Evolutionary conservation across 2,888 invertebrate species (phyloP).

Genomic region (Thereva unica): DNA sequence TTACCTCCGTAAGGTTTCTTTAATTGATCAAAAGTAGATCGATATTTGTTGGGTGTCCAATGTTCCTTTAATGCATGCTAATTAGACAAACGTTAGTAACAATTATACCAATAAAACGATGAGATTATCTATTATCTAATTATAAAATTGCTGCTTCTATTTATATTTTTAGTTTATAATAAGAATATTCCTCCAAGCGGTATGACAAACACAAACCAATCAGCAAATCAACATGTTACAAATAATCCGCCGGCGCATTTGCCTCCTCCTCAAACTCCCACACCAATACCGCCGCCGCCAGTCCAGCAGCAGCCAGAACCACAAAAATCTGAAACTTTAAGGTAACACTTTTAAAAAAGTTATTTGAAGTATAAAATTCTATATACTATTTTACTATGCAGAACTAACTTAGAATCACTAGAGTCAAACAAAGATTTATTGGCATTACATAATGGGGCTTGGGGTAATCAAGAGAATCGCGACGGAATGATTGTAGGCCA

Average conservation of each 20-base stretch:
- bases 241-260: slow-evolving; percentile 46
- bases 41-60: too few relatives aligned
- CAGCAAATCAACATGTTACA: slow-evolving; percentile 44
- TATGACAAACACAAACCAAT: slow-evolving; percentile 34
- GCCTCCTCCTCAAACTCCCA: slow-evolving; percentile 39
- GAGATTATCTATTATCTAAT: not conserved
- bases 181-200: slow-evolving; percentile 3
- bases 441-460: slow-evolving; percentile 71
- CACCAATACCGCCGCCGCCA: slow-evolving; percentile 45
- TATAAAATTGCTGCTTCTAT: not conserved
- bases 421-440: slow-evolving; percentile 67
- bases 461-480: slow-evolving; percentile 57
- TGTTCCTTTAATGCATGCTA: too few relatives aligned
- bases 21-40: too few relatives aligned
- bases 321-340: slow-evolving; percentile 17
- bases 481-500: slow-evolving; percentile 66
- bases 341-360: slow-evolving; percentile 6
- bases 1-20: too few relatives aligned
- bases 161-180: not conserved
- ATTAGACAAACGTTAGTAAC: too few relatives aligned
- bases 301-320: slow-evolving; percentile 1
- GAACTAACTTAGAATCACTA: slow-evolving; percentile 56
- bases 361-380: not conserved
- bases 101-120: too few relatives aligned
- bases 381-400: slow-evolving; percentile 38